A percentile compares a stretch with the other conserved stretches of the same genome.
Conservation (phyloP, 2,797 vertebrate species). For the Kryptopterus vitreolus region DNA sequence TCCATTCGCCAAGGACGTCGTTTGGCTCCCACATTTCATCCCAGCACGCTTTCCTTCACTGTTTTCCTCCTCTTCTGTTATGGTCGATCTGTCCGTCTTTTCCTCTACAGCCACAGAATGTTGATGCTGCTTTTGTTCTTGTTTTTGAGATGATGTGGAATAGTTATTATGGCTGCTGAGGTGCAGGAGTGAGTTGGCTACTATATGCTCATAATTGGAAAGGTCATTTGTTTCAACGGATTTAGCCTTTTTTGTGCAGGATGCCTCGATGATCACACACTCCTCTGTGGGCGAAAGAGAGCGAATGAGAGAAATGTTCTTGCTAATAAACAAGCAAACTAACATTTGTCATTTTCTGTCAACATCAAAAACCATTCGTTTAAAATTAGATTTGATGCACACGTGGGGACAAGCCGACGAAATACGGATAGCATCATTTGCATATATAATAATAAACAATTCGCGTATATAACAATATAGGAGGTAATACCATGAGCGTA, state of each 20-base stretch:
- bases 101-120: conserved; percentile 63
- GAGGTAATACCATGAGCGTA: no score
- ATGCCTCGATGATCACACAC: conserved; percentile 69
- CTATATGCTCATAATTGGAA: conserved; percentile 81
- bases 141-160: conserved; percentile 31
- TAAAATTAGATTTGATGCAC: no score
- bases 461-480: no score
- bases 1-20: conserved; percentile 61
- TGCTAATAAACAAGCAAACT: background rate
- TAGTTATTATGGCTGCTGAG: conserved; percentile 72
- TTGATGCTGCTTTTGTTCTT: conserved; percentile 49
- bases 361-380: conserved; percentile 1
- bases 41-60: conserved; percentile 67
- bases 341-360: background rate
- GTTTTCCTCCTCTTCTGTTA: conserved; percentile 42
- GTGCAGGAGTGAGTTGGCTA: conserved; percentile 87
- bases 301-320: conserved; percentile 29
- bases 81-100: conserved; percentile 44
- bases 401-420: no score
- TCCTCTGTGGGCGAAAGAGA: conserved; percentile 65
- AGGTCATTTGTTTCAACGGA: conserved; percentile 63
- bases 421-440: no score
- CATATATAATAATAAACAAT: no score
- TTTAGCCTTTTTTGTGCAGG: conserved; percentile 56
- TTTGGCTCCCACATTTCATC: conserved; percentile 47